Evolutionary conservation across 2,797 vertebrate genomes (phyloP).

Genomic region (Crocidura indochinensis): DNA sequence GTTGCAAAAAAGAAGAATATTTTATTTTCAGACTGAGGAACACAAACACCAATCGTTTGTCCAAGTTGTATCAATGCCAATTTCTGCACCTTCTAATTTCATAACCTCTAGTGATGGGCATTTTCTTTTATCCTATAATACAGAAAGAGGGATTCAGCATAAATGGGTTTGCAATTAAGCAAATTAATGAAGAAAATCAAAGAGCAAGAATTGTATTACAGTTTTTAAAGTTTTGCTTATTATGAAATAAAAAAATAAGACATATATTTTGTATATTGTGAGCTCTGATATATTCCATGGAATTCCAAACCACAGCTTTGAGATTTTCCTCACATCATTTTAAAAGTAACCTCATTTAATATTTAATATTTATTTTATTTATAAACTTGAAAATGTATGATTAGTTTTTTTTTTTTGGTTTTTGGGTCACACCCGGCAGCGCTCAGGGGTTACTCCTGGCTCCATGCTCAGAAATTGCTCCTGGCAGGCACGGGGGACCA

Average conservation of each 20-base stretch:
- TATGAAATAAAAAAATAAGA: constrained; percentile 49
- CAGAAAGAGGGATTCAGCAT: constrained; percentile 41
- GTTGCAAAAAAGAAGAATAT: constrained; percentile 95
- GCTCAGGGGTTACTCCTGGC: too few species aligned
- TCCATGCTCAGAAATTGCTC: too few species aligned
- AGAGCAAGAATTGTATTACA: neutral
- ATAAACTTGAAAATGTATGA: constrained; percentile 1
- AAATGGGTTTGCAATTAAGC: neutral
- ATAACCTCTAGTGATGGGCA: constrained; percentile 91
- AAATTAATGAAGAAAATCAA: constrained; percentile 7
- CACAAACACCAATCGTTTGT: constrained; percentile 96
- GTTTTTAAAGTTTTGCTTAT: neutral
- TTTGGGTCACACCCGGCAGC: too few species aligned
- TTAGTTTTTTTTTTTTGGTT: too few species aligned
- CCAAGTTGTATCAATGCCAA: constrained; percentile 92
- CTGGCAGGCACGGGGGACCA: too few species aligned
- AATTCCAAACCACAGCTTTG: neutral
- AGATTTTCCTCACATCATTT: constrained; percentile 3
- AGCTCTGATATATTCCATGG: neutral
- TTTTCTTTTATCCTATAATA: constrained; percentile 94
- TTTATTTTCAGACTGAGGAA: constrained; percentile 90
- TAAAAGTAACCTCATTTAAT: neutral
- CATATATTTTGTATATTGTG: neutral
- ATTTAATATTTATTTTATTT: constrained; percentile 42
- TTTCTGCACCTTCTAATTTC: constrained; percentile 95